Conservation (phyloP, 1,140 invertebrate species). For the Arctopsyche grandis region DNA sequence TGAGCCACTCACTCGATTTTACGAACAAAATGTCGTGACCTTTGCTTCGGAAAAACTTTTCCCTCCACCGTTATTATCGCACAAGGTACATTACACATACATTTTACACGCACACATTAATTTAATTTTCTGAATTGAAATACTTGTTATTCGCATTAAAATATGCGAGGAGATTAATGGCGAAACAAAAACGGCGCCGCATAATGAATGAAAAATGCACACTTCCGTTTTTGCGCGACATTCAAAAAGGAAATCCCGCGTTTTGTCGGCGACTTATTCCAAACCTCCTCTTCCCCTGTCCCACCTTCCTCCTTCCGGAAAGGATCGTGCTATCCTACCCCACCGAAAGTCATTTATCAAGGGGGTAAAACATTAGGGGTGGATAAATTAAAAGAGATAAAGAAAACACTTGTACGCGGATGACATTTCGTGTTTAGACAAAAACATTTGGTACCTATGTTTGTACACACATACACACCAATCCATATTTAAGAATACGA, state of each 20-base stretch:
- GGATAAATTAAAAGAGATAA: slow-evolving; percentile 55
- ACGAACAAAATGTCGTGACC: slow-evolving; percentile 52
- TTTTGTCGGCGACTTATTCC: slow-evolving; percentile 42
- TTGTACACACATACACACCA: not conserved
- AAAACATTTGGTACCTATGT: not conserved
- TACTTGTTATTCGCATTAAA: not conserved
- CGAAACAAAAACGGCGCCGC: not conserved
- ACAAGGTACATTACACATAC: not conserved
- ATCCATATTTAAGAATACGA: not conserved
- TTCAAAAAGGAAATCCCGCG: slow-evolving; percentile 48
- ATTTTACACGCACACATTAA: not conserved
- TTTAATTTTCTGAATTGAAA: not conserved
- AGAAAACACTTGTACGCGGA: slow-evolving; percentile 52
- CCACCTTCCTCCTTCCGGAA: not conserved
- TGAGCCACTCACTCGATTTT: slow-evolving; percentile 44
- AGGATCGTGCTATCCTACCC: not conserved
- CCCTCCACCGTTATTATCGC: not conserved
- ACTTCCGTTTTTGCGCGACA: slow-evolving; percentile 43
- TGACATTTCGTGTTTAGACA: slow-evolving; percentile 49
- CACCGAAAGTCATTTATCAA: slow-evolving; percentile 50
- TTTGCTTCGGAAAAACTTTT: slow-evolving; percentile 38
- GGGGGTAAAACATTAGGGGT: slow-evolving; percentile 50
- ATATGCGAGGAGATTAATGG: not conserved
- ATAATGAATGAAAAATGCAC: slow-evolving; percentile 48
- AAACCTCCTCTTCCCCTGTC: not conserved